Percentiles rank a stretch among this genome's conserved stretches.
These are phyloP conservation scores for Pelobates fuscus DNA, from an alignment of 2,113 vertebrate species.

Conservation along the genomic window DNA sequence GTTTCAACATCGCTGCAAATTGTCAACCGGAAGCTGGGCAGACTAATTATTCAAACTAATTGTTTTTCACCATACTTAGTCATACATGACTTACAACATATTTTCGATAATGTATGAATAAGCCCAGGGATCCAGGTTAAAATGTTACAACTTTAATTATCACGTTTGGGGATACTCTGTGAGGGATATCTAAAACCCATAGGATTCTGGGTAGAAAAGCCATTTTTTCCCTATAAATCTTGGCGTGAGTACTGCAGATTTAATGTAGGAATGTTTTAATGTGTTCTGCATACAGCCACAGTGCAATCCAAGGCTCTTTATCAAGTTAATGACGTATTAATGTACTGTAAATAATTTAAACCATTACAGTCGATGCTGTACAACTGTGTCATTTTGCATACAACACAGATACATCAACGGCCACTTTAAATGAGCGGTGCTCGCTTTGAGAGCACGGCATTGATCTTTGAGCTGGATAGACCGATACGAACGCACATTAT, in stretches of 20 bases:
- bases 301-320: constrained; percentile 4
- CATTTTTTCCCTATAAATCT: too few species aligned
- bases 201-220: background rate
- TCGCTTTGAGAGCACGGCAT: background rate
- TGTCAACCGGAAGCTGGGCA: constrained; percentile 7
- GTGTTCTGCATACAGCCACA: background rate
- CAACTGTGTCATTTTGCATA: constrained; percentile 21
- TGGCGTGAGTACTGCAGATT: constrained; percentile 21
- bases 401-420: constrained; percentile 32
- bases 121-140: background rate
- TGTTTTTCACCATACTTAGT: constrained; percentile 12
- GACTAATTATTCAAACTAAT: constrained; percentile 40
- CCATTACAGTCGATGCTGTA: background rate
- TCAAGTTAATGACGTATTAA: constrained; percentile 47
- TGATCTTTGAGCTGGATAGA: constrained; percentile 38
- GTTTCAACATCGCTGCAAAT: too few species aligned
- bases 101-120: too few species aligned
- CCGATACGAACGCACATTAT: constrained; percentile 10
- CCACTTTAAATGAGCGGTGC: constrained; percentile 16
- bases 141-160: constrained; percentile 16
- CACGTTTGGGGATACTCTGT: constrained; percentile 1
- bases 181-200: background rate
- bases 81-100: constrained; percentile 1
- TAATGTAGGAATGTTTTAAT: constrained; percentile 25
- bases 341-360: constrained; percentile 45